Percentiles rank a stretch among this genome's conserved stretches.
phyloP scores from a whole-genome alignment of 2,888 invertebrate genomes.

The Calephelis perditalis region DNA sequence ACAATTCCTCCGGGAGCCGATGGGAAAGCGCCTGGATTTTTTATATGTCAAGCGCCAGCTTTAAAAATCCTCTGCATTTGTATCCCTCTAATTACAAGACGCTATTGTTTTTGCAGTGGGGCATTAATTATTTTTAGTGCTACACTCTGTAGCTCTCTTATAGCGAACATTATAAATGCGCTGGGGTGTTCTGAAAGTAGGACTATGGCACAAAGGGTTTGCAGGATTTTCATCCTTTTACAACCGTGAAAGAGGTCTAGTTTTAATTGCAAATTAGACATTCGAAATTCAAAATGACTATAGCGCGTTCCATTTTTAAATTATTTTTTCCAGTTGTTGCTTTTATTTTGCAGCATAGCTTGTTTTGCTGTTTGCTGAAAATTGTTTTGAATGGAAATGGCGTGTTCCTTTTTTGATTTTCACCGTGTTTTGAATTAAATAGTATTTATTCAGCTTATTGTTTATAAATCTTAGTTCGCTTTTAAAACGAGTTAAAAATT shows the following conservation, averaged over 20 bases:
- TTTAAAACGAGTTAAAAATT: too few relatives aligned
- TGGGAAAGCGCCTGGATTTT: conserved; percentile 11
- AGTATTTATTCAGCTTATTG: too few relatives aligned
- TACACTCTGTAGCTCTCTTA: conserved; percentile 8
- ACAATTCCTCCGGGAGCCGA: conserved; percentile 6
- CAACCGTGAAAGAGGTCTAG: not conserved
- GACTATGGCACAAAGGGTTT: conserved; percentile 7
- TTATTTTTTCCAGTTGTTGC: conserved; percentile 7
- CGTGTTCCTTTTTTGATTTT: conserved; percentile 6
- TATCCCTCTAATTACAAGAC: conserved; percentile 18
- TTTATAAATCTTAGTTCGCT: too few relatives aligned
- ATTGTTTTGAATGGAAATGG: conserved; percentile 1
- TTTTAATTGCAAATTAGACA: conserved; percentile 13
- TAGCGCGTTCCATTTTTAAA: conserved; percentile 7
- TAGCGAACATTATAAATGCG: conserved; percentile 14
- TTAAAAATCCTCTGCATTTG: conserved; percentile 9
- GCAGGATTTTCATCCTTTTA: conserved; percentile 11
- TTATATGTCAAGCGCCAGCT: conserved; percentile 9
- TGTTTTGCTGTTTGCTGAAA: conserved; percentile 2
- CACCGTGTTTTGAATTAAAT: too few relatives aligned
- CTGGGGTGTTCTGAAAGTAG: conserved; percentile 13
- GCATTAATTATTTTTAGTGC: conserved; percentile 21
- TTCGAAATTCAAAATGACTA: conserved; percentile 8
- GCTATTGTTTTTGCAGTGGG: conserved; percentile 17
- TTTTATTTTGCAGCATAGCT: conserved; percentile 4